phyloP scores from a whole-genome alignment of 1,140 invertebrate species.

The Tribolium madens region DNA sequence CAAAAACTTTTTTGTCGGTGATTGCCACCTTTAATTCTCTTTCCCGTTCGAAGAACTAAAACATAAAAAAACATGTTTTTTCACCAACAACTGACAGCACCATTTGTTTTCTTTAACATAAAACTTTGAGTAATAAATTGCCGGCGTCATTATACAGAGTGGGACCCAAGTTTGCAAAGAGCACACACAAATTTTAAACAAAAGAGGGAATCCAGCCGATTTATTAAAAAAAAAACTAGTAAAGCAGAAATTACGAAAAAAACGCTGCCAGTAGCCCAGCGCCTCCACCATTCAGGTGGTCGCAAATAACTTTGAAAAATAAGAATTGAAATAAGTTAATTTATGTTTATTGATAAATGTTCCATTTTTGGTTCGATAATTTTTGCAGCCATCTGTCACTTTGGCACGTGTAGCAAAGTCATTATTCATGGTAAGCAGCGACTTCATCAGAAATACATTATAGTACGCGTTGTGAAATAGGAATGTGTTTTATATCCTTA shows the following conservation, averaged over 20 bases:
- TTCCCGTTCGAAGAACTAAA: not conserved
- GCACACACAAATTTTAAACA: not conserved
- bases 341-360: not conserved
- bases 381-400: not conserved
- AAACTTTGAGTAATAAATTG: not conserved
- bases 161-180: not conserved
- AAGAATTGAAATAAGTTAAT: too few relatives aligned
- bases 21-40: not conserved
- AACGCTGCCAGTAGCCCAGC: too few relatives aligned
- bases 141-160: not conserved
- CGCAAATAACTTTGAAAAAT: too few relatives aligned
- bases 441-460: slow-evolving; percentile 50
- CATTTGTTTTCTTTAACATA: not conserved
- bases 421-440: slow-evolving; percentile 32
- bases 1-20: not conserved
- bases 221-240: not conserved
- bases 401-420: slow-evolving; percentile 44
- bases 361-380: not conserved
- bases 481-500: slow-evolving; percentile 27
- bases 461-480: slow-evolving; percentile 43
- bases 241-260: not conserved
- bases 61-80: not conserved
- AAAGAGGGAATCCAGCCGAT: not conserved
- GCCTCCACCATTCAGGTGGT: too few relatives aligned
- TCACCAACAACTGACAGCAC: not conserved